Evolutionary conservation across 2,113 vertebrate genomes (phyloP).

Genomic region (Coreoperca whiteheadi): DNA sequence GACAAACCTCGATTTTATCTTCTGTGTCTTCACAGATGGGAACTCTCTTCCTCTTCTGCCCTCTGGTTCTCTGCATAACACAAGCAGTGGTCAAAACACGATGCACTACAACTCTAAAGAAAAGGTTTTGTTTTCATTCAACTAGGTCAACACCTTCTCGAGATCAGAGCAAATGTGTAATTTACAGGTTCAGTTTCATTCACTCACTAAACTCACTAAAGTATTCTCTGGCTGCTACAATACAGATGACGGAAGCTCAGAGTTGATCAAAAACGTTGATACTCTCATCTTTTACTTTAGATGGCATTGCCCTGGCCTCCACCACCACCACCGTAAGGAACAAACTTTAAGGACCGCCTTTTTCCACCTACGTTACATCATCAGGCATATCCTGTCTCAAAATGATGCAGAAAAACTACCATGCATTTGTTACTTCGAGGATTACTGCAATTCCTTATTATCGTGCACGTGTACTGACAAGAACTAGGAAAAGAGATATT

Average conservation of each 20-base stretch:
- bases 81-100: neutral
- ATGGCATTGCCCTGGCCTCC: too few species aligned
- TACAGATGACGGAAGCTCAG: neutral
- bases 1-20: conserved; percentile 92
- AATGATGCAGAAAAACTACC: too few species aligned
- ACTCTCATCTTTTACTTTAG: neutral
- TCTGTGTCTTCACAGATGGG: conserved; percentile 90
- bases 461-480: too few species aligned
- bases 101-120: neutral
- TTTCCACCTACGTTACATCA: too few species aligned
- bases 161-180: neutral
- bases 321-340: too few species aligned
- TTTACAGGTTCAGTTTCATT: neutral
- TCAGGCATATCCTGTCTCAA: too few species aligned
- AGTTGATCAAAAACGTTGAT: neutral
- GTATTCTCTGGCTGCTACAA: neutral
- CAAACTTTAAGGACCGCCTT: too few species aligned
- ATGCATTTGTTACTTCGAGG: too few species aligned
- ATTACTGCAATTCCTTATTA: too few species aligned
- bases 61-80: conserved; percentile 93
- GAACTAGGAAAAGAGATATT: too few species aligned
- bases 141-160: neutral
- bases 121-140: neutral
- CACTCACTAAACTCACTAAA: neutral
- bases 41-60: conserved; percentile 92